Conservation (phyloP, 2,888 invertebrate species). For the Heteropelma amictum region DNA sequence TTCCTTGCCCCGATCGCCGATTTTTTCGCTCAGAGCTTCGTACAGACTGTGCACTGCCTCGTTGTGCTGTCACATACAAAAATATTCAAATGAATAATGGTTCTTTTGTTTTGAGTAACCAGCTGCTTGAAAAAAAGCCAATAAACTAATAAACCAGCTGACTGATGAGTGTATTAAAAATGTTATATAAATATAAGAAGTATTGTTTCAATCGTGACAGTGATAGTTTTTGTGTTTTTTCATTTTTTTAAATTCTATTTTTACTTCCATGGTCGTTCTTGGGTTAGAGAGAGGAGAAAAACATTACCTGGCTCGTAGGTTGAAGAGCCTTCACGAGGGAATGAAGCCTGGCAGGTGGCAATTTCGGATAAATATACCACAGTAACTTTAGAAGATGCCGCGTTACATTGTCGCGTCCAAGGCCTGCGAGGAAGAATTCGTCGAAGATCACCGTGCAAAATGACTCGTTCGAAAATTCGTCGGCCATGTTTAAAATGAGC, state of each 20-base stretch:
- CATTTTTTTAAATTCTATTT: background rate
- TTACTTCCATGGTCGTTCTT: no score
- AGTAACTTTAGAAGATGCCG: constrained; percentile 93
- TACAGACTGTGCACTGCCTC: constrained; percentile 91
- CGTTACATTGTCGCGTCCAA: constrained; percentile 93
- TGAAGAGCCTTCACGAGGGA: constrained; percentile 90
- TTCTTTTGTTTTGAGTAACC: no score
- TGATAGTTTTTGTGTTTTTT: background rate
- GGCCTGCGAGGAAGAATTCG: constrained; percentile 95
- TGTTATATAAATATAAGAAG: background rate
- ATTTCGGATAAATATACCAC: constrained; percentile 93
- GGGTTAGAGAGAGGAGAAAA: no score
- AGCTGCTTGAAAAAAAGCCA: background rate
- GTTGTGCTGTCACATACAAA: constrained; percentile 82
- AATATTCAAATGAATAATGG: constrained; percentile 3
- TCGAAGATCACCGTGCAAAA: constrained; percentile 97
- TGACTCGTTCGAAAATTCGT: constrained; percentile 95
- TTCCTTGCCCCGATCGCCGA: constrained; percentile 80
- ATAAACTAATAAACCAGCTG: background rate
- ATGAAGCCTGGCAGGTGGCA: constrained; percentile 88
- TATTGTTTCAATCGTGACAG: background rate
- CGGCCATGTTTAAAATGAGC: constrained; percentile 89
- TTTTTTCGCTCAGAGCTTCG: constrained; percentile 88
- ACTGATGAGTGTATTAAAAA: constrained; percentile 8
- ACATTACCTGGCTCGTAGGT: constrained; percentile 78